Evolutionary conservation across 1,140 invertebrate species (phyloP).

Genomic region (Drosophila nigromelanica): DNA sequence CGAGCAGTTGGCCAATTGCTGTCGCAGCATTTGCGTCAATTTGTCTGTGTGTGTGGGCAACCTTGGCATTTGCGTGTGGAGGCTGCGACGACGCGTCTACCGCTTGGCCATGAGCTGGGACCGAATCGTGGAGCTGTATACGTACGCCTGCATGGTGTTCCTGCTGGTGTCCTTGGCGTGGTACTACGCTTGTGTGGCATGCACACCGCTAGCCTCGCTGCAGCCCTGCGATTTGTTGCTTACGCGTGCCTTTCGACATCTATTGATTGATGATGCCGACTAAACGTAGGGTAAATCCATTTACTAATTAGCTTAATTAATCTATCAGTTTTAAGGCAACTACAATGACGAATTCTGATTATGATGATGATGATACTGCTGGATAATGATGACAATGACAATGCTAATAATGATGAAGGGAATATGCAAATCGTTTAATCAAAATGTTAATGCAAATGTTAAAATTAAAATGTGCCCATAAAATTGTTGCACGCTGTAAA

Average conservation of each 20-base stretch:
- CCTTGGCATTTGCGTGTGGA: constrained; percentile 3
- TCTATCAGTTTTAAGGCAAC: neutral
- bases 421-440: constrained; percentile 76
- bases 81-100: constrained; percentile 25
- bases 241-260: neutral
- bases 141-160: neutral
- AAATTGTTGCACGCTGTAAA: constrained; percentile 49
- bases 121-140: constrained; percentile 11
- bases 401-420: constrained; percentile 6
- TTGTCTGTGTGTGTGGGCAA: constrained; percentile 1
- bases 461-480: constrained; percentile 76
- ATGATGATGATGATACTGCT: neutral
- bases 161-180: neutral
- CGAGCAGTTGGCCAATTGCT: constrained; percentile 17
- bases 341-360: neutral
- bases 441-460: constrained; percentile 76
- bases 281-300: neutral
- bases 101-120: constrained; percentile 17
- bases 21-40: constrained; percentile 30
- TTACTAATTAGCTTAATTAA: constrained; percentile 3
- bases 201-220: neutral
- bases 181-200: neutral
- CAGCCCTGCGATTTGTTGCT: neutral
- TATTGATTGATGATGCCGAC: neutral
- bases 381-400: constrained; percentile 5